Evolutionary conservation across 2,113 vertebrate genomes (phyloP).

Genomic region (Chlorodrepanis virens): DNA sequence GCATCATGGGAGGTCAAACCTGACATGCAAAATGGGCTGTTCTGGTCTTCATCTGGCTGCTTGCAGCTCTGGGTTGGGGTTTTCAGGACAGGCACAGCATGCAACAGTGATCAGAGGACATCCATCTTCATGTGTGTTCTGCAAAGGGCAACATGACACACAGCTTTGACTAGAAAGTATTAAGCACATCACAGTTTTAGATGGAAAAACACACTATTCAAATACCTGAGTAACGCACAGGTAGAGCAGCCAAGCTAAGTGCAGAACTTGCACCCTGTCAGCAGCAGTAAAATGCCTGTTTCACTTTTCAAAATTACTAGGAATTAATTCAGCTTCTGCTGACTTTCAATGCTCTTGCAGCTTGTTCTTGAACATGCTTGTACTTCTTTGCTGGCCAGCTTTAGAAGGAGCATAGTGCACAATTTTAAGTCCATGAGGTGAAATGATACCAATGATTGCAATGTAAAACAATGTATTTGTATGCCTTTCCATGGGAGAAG

Average conservation of each 20-base stretch:
- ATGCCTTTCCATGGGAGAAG: not conserved
- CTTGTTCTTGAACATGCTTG: not conserved
- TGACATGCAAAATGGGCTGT: not conserved
- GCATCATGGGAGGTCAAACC: not conserved
- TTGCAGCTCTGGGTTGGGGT: not conserved
- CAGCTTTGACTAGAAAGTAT: not conserved
- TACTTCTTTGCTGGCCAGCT: not conserved
- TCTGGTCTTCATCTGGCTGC: not conserved
- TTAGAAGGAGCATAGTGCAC: not conserved
- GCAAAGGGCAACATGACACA: not conserved
- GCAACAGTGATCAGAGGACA: not conserved
- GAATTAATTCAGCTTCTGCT: not conserved
- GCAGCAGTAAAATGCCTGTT: not conserved
- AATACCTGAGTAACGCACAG: not conserved
- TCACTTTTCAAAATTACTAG: not conserved
- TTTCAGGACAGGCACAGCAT: not conserved
- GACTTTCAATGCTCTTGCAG: not conserved
- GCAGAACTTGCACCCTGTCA: not conserved
- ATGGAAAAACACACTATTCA: not conserved
- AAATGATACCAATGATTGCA: not conserved
- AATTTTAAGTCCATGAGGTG: not conserved
- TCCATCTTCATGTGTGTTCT: accelerated
- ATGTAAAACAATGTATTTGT: not conserved
- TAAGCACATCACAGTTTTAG: not conserved
- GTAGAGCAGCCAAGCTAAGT: not conserved